A percentile compares a stretch with the other conserved stretches of the same genome.
These are phyloP conservation scores for Mustela erminea DNA, from an alignment of 2,797 vertebrate genomes.

Conservation along the genomic window DNA sequence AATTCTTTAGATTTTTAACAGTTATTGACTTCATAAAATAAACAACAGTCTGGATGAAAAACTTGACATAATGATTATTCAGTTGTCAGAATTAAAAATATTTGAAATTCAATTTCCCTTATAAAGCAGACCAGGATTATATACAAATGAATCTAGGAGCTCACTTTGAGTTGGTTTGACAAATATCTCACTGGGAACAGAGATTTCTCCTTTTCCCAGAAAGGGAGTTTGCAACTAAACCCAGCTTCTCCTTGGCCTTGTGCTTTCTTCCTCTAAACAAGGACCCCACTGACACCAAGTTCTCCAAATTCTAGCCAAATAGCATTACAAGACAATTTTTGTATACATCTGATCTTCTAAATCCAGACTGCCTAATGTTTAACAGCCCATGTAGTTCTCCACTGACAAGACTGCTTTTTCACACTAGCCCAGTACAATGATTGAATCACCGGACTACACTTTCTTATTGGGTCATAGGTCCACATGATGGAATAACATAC, in stretches of 20 bases:
- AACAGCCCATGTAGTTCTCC: background rate
- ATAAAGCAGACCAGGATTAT: background rate
- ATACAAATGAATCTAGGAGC: background rate
- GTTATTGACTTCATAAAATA: background rate
- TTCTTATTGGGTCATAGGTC: background rate
- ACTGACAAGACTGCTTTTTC: background rate
- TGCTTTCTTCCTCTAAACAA: background rate
- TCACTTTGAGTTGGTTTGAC: background rate
- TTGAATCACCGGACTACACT: background rate
- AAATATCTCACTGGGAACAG: background rate
- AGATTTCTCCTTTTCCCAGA: background rate
- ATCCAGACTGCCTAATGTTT: background rate
- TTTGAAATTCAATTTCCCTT: background rate
- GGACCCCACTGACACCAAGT: background rate
- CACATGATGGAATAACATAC: background rate
- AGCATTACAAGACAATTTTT: background rate
- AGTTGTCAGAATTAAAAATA: background rate
- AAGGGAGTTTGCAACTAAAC: background rate
- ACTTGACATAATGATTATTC: background rate
- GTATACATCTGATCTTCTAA: background rate
- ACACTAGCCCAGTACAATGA: background rate
- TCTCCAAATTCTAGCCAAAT: background rate
- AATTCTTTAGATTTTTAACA: background rate
- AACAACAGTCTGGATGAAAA: background rate
- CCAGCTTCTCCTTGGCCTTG: background rate